Conservation (phyloP, 1,140 invertebrate species). For the Scaptomyza pallida region DNA sequence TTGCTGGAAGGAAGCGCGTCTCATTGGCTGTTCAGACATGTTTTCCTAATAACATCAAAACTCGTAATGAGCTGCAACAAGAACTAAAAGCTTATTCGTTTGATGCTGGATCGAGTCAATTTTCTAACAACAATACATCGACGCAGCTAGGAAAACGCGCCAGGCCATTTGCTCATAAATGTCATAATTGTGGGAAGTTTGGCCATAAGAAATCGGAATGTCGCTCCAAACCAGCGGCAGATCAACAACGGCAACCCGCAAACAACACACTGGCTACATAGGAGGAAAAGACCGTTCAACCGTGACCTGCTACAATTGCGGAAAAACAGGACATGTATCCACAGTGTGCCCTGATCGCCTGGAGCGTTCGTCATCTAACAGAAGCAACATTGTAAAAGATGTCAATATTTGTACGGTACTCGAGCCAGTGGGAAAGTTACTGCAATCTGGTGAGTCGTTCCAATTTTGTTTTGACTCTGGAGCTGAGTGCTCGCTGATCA, state of each 20-base stretch:
- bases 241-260: neutral
- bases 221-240: neutral
- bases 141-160: too few species aligned
- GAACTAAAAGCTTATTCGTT: slow-evolving; percentile 1
- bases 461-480: slow-evolving; percentile 4
- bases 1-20: slow-evolving; percentile 7
- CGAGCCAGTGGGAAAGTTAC: neutral
- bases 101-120: too few species aligned
- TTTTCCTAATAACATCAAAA: neutral
- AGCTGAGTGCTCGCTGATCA: slow-evolving; percentile 12
- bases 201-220: too few species aligned
- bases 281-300: too few species aligned
- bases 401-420: slow-evolving; percentile 12
- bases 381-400: slow-evolving; percentile 12
- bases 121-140: too few species aligned
- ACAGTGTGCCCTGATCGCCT: slow-evolving; percentile 14
- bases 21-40: slow-evolving; percentile 11
- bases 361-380: slow-evolving; percentile 4
- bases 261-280: too few species aligned
- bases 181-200: too few species aligned
- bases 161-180: too few species aligned
- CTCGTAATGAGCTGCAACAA: slow-evolving; percentile 8
- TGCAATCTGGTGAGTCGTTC: slow-evolving; percentile 6
- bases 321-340: slow-evolving; percentile 3
- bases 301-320: neutral